Conservation (phyloP, 2,113 vertebrate species). For the Sitta europaea region DNA sequence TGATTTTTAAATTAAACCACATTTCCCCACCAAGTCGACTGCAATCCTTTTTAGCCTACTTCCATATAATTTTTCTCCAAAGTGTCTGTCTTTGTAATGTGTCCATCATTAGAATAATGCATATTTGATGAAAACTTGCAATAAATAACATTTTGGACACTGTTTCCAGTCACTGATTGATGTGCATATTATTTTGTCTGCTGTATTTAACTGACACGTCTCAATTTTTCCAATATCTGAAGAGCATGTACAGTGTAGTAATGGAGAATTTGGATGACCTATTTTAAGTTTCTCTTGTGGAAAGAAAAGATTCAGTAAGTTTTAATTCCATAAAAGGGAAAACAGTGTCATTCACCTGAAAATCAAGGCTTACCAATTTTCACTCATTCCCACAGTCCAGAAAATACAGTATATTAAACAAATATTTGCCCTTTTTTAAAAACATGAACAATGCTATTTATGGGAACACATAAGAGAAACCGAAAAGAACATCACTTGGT, state of each 20-base stretch:
- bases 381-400: not conserved
- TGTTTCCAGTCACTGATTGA: conserved; percentile 61
- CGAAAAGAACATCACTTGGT: not conserved
- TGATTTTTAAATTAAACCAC: conserved; percentile 63
- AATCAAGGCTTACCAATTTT: conserved; percentile 17
- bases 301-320: conserved; percentile 17
- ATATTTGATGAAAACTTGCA: conserved; percentile 72
- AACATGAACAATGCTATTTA: not conserved
- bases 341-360: conserved; percentile 12
- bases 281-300: conserved; percentile 38
- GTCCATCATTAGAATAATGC: conserved; percentile 63
- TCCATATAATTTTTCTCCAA: conserved; percentile 58
- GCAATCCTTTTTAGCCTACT: conserved; percentile 38
- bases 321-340: not conserved
- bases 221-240: conserved; percentile 1
- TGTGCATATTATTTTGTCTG: conserved; percentile 59
- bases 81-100: conserved; percentile 57
- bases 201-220: conserved; percentile 41
- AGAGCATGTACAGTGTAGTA: not conserved
- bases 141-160: conserved; percentile 69
- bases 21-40: conserved; percentile 33
- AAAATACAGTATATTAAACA: not conserved
- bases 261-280: conserved; percentile 44
- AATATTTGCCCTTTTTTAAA: not conserved
- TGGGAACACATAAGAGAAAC: not conserved